Base-by-base conservation (phyloP, 2,888 invertebrate species). In the Subacronicta megacephala region DNA sequence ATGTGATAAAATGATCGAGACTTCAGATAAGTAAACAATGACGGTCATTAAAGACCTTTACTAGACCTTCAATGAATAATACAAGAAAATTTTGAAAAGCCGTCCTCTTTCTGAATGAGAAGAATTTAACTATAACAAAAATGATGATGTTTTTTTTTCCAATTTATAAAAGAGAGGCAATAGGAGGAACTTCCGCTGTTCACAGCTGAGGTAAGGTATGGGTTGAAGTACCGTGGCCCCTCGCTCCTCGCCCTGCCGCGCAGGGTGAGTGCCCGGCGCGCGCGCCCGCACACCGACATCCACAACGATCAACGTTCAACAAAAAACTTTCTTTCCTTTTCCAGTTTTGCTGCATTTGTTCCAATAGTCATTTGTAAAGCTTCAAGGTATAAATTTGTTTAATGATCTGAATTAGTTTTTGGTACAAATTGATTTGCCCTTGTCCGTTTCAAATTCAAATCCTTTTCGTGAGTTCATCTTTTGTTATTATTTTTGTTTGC, bases 201-300 rank as follows among this genome's bases (percentile, higher is more conserved):
- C 62, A 68, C 73, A 79, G 76, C 76, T 79, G 72, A 71, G 73
- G 62, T 62, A 71, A 42, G 43, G 42, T 57, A 61, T 74, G 45
- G 72, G 66, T 64, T 54, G 71, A 72, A 63, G 68, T 65, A 46
- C 52, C 56, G 58, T 53, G 45, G 40, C 46, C 60, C 72, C 66
- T 55, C 72, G 40, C 63, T 59, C 69, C 65, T 43, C 57, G 50
- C 41, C 47, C 55, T 62, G 53, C 70, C 69, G 67, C 75, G 71
- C 76, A 78, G 84, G 84, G 85, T 87, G 82, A 86, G 77, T 84
- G 85, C 70, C 86, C 87, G 81, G 73, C 73, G 56, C 62, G 72
- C 62, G 61, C 66, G 70, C 75, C 75, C 74, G 65, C 77, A 79
- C 77, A 71, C 77, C 76, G 74, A 59, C 75, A 70, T 74, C 76